Percentiles rank a stretch among this genome's conserved stretches.
phyloP scores from a whole-genome alignment of 2,888 invertebrate species.

The Meta bourneti region DNA sequence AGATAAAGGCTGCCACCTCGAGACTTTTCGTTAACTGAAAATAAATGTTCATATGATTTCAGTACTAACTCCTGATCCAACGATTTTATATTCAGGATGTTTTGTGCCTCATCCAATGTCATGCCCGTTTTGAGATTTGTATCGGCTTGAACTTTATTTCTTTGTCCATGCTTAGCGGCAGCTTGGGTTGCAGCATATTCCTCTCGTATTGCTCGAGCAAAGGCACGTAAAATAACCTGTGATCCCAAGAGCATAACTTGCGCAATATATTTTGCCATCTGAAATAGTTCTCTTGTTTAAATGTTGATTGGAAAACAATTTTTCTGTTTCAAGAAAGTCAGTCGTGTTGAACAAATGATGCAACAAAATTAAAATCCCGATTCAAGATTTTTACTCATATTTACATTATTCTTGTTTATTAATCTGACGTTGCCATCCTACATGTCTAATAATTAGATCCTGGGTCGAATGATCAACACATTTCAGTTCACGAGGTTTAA shows the following conservation, averaged over 20 bases:
- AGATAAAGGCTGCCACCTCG: conserved; percentile 98
- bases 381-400: no score
- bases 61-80: conserved; percentile 86
- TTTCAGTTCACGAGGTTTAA: no score
- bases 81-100: conserved; percentile 90
- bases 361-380: no score
- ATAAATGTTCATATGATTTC: conserved; percentile 91
- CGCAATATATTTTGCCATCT: conserved; percentile 92
- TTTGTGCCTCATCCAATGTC: conserved; percentile 92
- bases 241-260: conserved; percentile 94
- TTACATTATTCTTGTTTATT: no score
- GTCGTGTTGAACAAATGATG: no score
- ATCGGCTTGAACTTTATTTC: conserved; percentile 81
- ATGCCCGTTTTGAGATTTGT: conserved; percentile 90
- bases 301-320: no score
- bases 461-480: no score
- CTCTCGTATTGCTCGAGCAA: conserved; percentile 91
- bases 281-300: no score
- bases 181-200: conserved; percentile 84
- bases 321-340: no score
- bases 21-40: conserved; percentile 92
- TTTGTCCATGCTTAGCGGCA: conserved; percentile 84
- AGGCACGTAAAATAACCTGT: conserved; percentile 93
- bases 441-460: no score
- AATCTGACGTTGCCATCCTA: no score